Evolutionary conservation across 2,113 vertebrate genomes (phyloP).

Genomic region (Hemiscyllium ocellatum): DNA sequence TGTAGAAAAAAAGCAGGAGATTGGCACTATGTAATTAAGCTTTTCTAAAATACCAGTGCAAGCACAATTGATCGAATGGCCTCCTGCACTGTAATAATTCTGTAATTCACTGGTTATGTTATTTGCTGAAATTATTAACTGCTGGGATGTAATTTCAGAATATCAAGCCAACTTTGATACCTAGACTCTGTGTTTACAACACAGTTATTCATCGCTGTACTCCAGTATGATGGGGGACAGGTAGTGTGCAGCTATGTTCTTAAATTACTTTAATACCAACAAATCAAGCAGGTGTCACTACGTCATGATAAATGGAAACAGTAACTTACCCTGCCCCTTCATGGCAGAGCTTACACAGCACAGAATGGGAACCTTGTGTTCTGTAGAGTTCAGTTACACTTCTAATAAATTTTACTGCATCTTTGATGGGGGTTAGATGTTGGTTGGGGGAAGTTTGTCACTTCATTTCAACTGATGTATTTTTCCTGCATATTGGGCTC

Average conservation of each 20-base stretch:
- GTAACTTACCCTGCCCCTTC: not conserved
- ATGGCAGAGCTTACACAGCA: not conserved
- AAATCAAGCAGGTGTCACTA: not conserved
- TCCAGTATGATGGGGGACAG: not conserved
- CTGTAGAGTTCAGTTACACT: not conserved
- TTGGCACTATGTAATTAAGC: too few relatives aligned
- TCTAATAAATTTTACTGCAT: not conserved
- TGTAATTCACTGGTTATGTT: not conserved
- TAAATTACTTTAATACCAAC: not conserved
- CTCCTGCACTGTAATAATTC: too few relatives aligned
- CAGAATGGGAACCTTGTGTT: conserved; percentile 5
- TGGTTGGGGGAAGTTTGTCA: not conserved
- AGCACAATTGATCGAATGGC: too few relatives aligned
- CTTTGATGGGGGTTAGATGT: not conserved
- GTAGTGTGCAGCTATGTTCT: not conserved
- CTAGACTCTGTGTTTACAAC: not conserved
- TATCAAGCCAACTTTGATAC: not conserved
- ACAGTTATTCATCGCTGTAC: not conserved
- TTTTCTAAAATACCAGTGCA: too few relatives aligned
- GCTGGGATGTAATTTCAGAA: not conserved
- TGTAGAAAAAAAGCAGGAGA: too few relatives aligned
- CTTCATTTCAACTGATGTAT: not conserved
- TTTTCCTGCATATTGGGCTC: not conserved
- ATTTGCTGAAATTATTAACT: not conserved
- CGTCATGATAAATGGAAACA: not conserved